phyloP scores from a whole-genome alignment of 2,797 vertebrate species.

The Amphiprion clarkii region DNA sequence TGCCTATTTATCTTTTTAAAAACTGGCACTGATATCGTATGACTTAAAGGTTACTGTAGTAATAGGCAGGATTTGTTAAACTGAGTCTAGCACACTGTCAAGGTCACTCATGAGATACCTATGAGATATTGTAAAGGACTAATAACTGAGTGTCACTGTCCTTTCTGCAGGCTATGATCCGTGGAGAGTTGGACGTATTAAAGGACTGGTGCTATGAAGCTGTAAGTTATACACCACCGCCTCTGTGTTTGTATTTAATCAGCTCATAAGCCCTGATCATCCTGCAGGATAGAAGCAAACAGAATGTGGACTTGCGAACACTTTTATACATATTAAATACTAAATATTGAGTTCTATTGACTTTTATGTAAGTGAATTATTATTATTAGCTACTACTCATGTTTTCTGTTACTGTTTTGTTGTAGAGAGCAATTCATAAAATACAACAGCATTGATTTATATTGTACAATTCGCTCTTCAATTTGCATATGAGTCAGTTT shows the following conservation, averaged over 20 bases:
- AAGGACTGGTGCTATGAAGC: slow-evolving; percentile 97
- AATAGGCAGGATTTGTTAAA: neutral
- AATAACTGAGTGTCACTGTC: slow-evolving; percentile 8
- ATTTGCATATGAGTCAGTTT: no score
- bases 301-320: neutral
- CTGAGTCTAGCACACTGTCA: neutral
- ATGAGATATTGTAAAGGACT: neutral
- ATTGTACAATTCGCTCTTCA: no score
- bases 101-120: neutral
- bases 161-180: slow-evolving; percentile 89
- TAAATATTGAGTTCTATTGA: no score
- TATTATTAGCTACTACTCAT: no score
- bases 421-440: no score
- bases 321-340: neutral
- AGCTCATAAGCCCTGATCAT: neutral
- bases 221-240: slow-evolving; percentile 81
- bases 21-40: neutral
- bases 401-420: no score
- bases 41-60: neutral
- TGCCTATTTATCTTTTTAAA: neutral
- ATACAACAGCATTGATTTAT: no score
- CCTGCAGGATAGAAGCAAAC: neutral
- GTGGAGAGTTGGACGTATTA: slow-evolving; percentile 93
- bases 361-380: no score
- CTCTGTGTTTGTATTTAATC: neutral